Evolutionary conservation across 2,888 invertebrate genomes (phyloP), one percentile per base, ranked within the genome.

Genomic region (Junonia oenone): DNA sequence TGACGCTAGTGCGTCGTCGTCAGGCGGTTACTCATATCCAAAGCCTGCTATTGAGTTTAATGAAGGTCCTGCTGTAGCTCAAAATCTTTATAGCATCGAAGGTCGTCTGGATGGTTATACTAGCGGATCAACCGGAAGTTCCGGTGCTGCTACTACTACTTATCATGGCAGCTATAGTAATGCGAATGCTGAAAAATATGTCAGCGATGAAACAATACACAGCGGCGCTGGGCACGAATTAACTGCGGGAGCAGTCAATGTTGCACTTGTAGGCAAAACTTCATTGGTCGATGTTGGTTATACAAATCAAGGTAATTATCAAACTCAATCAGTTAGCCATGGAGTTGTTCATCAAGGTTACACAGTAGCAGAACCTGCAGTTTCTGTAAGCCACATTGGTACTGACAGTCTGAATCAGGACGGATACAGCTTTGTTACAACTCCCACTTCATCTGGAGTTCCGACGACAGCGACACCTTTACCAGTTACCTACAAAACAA

Each of bases 231-330:
- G 86, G 6, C 90, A 90, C 48, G 83, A 82, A 45, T 71, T 90
- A 19, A 83, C 89, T 3, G 88, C 88, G 9, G 90, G 90, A 27
- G 88, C 90, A 29, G 76, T 91, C 0, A 91, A 89, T 63, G 87
- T 90, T 11, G 90, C 84, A 26, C 71, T 91, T 35, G 90, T 91
- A 6, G 91, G 91, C 31, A 90, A 90, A 68, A 91, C 90, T 1
- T 83, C 83, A 11, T 71, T 90, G 51, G 69, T 90, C 0, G 90
- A 90, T 54, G 73, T 78, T 22, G 74, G 72, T 46, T 81, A 84
- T 54, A 72, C 69, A 1, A 69, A 82, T 46, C 78, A 84, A 62
- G 66, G 58, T 1, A 75, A 69, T 50, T 83, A 83, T 57, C 65
- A 68, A 62, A 69, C 72, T 13, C 65, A 68, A 52, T 58, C 62